Evolutionary conservation across 1,140 invertebrate genomes (phyloP), one percentile per base, ranked within the genome.

Genomic region (Drosophila biarmipes): DNA sequence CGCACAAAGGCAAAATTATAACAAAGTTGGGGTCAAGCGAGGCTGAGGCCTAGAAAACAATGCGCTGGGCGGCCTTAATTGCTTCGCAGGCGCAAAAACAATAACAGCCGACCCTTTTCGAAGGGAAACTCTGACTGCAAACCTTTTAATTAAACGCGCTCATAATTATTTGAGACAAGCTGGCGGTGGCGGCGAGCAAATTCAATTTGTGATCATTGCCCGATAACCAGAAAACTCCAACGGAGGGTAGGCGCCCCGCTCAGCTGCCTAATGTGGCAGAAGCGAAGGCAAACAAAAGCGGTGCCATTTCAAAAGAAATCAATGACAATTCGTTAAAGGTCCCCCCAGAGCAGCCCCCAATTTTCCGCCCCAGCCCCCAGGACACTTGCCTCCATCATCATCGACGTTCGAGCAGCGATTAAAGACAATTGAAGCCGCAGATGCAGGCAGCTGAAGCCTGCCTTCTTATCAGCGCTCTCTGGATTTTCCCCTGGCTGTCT

Each of bases 91-190:
- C 31, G 42, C 27, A 46, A 67, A 51, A 53, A 69, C 63, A 71
- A 69, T 48, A 38, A 34, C 48, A 51, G 24, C 66, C 27, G 73
- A 80, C 78, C 78, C 63, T 86, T 80, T 78, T 62, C 27, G 42
- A n/a, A 4, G 11, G 29, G n/a, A 35, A 62, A 57, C 49, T 40
- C 45, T 35, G 10, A 45, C 31, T 56, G 56, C 54, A 82, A 89
- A 87, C 85, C 84, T 87, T 80, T 87, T 87, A 87, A 89, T 87
- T 87, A 87, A 87, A 89, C 46, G 80, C 55, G 62, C 59, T 72
- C 51, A 76, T 76, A 86, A 87, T 86, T 86, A 82, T 76, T 81
- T 64, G 58, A 62, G 78, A 68, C 54, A 71, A 59, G 75, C 29
- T 64, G 57, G 31, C 40, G 74, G 56, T 27, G 45, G 35, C 40